Evolutionary conservation across 2,113 vertebrate genomes (phyloP).

Genomic region (Hemicordylus capensis): DNA sequence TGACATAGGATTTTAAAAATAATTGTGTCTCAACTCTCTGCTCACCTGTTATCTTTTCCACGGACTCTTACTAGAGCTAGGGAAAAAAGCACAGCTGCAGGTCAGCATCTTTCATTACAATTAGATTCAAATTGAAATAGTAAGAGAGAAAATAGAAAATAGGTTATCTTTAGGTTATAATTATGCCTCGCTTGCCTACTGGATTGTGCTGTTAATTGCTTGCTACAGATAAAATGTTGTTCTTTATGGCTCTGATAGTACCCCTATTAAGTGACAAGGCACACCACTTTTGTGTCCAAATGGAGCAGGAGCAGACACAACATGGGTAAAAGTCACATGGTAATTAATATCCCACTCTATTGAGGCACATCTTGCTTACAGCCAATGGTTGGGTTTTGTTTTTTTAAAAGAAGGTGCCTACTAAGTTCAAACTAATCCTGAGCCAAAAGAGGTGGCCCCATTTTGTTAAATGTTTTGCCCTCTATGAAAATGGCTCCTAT

Average conservation of each 20-base stretch:
- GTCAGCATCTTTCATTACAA: neutral
- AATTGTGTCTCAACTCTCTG: neutral
- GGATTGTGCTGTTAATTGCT: neutral
- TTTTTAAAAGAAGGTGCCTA: neutral
- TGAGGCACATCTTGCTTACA: slow-evolving; percentile 29
- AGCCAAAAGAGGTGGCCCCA: neutral
- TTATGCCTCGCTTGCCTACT: neutral
- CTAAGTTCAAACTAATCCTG: neutral
- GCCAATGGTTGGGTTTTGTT: too few species aligned
- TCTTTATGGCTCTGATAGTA: slow-evolving; percentile 2
- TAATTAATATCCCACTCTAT: slow-evolving; percentile 14
- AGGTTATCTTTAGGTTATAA: slow-evolving; percentile 5
- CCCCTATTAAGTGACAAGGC: neutral
- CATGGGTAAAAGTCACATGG: neutral
- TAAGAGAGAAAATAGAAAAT: neutral
- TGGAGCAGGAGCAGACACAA: neutral
- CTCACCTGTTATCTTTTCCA: slow-evolving; percentile 2
- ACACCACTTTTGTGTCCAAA: neutral
- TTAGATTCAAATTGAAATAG: slow-evolving; percentile 11
- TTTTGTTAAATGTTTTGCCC: neutral
- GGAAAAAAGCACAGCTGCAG: neutral
- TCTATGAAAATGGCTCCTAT: neutral
- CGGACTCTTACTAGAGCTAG: neutral
- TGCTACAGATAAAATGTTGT: neutral
- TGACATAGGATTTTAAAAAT: neutral